Base-by-base conservation (phyloP, 2,113 vertebrate genomes). In the Campylorhamphus procurvoides region DNA sequence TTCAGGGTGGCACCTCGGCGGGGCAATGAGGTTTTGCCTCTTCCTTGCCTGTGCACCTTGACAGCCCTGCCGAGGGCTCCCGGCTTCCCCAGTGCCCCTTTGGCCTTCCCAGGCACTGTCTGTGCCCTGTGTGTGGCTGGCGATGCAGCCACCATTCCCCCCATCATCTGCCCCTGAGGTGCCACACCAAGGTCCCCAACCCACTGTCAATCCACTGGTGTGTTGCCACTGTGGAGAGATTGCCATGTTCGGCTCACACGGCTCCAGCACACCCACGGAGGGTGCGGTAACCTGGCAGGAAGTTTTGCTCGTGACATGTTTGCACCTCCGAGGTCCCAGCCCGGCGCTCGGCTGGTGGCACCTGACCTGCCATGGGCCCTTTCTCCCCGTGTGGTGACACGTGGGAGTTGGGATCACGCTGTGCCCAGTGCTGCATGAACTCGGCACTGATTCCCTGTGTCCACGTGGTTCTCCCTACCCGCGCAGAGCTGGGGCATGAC, bases 321-420 rank as follows among this genome's bases (percentile, higher is more conserved):
- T 58, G 20, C 67, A 50, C 27, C n/a, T 40, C 20, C 0, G 0
- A 79, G 10, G 31, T 73, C 37, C 46, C 67, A 62, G 13, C 55
- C 22, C 2, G 0, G 18, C 35, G 23, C 35, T 71, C 0, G 2
- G 39, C 27, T 12, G 2, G 66, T 3, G 2, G 37, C 68, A 80
- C 73, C 55, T 11, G 19, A n/a, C 84, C 23, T 3, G 2, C 75
- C 15, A 1, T 3, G 13, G 50, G 69, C 35, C 46, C n/a, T 66
- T 40, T 53, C 2, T 2, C 40, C 24, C 2, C 0, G 4, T 24
- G n/a, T 1, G 1, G 35, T 2, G 12, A 58, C 40, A 29, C 1
- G 0, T 15, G 33, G 14, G 16, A 81, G 14, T 60, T 4, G 20
- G 9, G 8, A 23, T 27, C 2, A 1, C 0, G 0, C 60, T 24